These are phyloP conservation scores for Boleophthalmus pectinirostris DNA, from an alignment of 2,113 vertebrate genomes.

Conservation along the genomic window DNA sequence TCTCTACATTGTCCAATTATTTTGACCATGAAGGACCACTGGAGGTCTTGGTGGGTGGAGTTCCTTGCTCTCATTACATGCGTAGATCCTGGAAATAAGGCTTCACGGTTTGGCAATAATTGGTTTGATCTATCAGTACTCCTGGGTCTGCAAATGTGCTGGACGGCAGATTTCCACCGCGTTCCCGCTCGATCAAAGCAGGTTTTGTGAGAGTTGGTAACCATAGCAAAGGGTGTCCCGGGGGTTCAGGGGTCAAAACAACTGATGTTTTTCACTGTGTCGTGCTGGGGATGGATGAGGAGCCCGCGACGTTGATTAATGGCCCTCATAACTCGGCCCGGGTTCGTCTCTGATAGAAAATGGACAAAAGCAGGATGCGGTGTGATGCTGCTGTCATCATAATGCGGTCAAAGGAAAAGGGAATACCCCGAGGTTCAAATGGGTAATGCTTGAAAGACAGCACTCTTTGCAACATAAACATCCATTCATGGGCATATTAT, in stretches of 20 bases:
- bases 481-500: background rate
- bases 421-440: constrained; percentile 9
- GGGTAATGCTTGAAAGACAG: background rate
- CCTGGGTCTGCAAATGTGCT: constrained; percentile 33
- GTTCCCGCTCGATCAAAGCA: constrained; percentile 43
- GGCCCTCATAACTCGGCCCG: constrained; percentile 21
- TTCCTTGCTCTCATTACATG: constrained; percentile 20
- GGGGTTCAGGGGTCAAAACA: constrained; percentile 32
- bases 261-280: constrained; percentile 18
- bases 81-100: constrained; percentile 37
- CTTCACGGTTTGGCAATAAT: constrained; percentile 30
- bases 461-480: background rate
- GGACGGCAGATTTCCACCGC: constrained; percentile 27
- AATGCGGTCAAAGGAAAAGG: constrained; percentile 15
- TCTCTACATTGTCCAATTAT: constrained; percentile 64
- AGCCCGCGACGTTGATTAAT: constrained; percentile 40
- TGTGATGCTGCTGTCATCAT: constrained; percentile 3
- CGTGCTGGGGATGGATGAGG: constrained; percentile 11
- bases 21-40: constrained; percentile 50
- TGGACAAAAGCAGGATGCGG: constrained; percentile 8
- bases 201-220: constrained; percentile 33
- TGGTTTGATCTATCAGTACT: constrained; percentile 34
- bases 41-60: constrained; percentile 34
- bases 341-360: constrained; percentile 22
- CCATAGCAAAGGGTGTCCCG: constrained; percentile 18